Percentiles rank a stretch among this genome's conserved stretches.
phyloP scores from a whole-genome alignment of 2,113 vertebrate genomes.

The Plotosus lineatus region DNA sequence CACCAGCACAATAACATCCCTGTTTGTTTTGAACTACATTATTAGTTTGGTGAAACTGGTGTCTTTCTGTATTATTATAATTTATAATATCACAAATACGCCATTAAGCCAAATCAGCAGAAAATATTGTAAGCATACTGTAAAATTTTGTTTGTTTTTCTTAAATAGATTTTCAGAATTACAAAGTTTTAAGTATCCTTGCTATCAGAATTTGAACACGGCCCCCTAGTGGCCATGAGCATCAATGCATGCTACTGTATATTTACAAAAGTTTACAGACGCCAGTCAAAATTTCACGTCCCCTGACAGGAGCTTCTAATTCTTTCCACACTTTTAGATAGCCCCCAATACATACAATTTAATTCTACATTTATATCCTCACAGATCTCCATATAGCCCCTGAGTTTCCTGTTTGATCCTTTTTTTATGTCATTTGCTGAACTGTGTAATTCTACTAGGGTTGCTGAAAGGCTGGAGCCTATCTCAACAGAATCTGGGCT shows the following conservation, averaged over 20 bases:
- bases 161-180: neutral
- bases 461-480: too few relatives aligned
- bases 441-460: neutral
- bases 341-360: too few relatives aligned
- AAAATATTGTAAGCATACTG: too few relatives aligned
- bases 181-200: too few relatives aligned
- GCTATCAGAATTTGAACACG: neutral
- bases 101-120: neutral
- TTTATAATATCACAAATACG: neutral
- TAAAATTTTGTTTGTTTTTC: neutral
- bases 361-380: too few relatives aligned
- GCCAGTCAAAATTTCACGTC: neutral
- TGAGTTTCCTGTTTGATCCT: neutral
- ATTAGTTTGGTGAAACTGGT: neutral
- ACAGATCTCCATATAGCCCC: too few relatives aligned
- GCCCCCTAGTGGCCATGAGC: slow-evolving; percentile 6
- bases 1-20: neutral
- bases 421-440: neutral
- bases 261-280: neutral
- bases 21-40: neutral
- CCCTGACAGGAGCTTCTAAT: neutral
- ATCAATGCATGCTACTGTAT: neutral
- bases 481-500: too few relatives aligned
- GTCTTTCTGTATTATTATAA: neutral
- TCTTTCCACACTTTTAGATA: neutral